Conservation (phyloP, 2,888 invertebrate genomes). For the Apodemia mormo region DNA sequence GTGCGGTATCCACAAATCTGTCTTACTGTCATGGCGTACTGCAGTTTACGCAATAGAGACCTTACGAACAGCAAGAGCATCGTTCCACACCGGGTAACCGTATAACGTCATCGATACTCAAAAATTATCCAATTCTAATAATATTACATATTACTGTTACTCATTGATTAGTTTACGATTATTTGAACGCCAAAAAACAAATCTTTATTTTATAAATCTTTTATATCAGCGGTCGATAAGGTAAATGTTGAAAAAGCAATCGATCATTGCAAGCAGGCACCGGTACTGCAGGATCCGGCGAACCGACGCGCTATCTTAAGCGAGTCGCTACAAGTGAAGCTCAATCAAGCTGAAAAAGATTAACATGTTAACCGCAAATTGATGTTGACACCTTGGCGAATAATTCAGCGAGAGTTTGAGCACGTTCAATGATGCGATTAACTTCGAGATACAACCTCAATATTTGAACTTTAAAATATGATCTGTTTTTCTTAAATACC, state of each 20-base stretch:
- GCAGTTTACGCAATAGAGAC: no score
- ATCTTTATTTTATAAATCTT: background rate
- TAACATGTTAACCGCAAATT: constrained; percentile 59
- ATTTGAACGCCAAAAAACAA: background rate
- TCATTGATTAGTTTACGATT: no score
- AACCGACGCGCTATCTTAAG: constrained; percentile 53
- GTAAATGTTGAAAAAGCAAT: constrained; percentile 41
- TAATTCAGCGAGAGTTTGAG: constrained; percentile 38
- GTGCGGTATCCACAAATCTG: no score
- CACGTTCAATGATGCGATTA: constrained; percentile 38
- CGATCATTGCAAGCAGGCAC: constrained; percentile 47
- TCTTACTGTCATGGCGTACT: no score
- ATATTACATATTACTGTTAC: no score
- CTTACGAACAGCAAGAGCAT: no score
- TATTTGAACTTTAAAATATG: constrained; percentile 44
- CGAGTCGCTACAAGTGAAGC: constrained; percentile 47
- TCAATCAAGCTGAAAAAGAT: constrained; percentile 62
- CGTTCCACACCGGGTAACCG: no score
- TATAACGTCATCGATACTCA: no score
- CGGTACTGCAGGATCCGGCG: constrained; percentile 39
- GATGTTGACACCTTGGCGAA: constrained; percentile 46
- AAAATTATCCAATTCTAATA: no score
- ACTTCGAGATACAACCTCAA: constrained; percentile 27
- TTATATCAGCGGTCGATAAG: background rate
- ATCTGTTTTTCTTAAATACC: no score